Evolutionary conservation across 2,888 invertebrate genomes (phyloP), one percentile per base, ranked within the genome.

Genomic region (Tetheella fluctuosa): DNA sequence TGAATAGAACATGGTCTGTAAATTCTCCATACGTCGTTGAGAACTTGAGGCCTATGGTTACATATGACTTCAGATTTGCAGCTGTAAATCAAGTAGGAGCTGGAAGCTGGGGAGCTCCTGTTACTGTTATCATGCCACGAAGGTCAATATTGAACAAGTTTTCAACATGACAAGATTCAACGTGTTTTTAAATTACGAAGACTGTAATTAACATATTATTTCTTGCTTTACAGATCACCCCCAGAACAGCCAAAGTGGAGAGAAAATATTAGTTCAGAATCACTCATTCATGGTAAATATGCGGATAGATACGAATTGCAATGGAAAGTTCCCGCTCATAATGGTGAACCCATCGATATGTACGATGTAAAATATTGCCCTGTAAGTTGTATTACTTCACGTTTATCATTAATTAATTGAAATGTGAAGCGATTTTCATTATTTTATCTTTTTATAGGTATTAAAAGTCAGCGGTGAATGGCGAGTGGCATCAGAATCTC

Each of bases 281-380:
- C 92, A 13, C 82, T 93, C 59, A 83, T 88, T 61, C 90, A 91
- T 70, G 91, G 91, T 59, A 91, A 87, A 52, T 97, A 95, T 84
- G 96, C 96, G 28, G 96, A 97, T 88, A 96, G 95, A 81, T 97
- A 95, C 81, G 97, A 97, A 79, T 86, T 98, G 23, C 94, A 95
- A 79, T 98, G 98, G 98, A 95, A 95, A 76, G 95, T 96, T 58
- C 98, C 98, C 0, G 95, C 96, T 58, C 97, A 98, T 81, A 98
- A 98, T 87, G 98, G 98, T 10, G 97, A 97, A 88, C 96, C 96
- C 28, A 98, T 98, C 79, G 96, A 97, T 81, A 94, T 94, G 85
- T 98, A 98, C 87, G 94, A 96, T 84, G 94, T 98, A 68, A 95
- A 94, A 83, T 97, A 96, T 86, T 97, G 97, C 85, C 95, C 96